A percentile compares a stretch with the other conserved stretches of the same genome.
phyloP scores from a whole-genome alignment of 2,113 vertebrate genomes.

The Archilochus colubris region DNA sequence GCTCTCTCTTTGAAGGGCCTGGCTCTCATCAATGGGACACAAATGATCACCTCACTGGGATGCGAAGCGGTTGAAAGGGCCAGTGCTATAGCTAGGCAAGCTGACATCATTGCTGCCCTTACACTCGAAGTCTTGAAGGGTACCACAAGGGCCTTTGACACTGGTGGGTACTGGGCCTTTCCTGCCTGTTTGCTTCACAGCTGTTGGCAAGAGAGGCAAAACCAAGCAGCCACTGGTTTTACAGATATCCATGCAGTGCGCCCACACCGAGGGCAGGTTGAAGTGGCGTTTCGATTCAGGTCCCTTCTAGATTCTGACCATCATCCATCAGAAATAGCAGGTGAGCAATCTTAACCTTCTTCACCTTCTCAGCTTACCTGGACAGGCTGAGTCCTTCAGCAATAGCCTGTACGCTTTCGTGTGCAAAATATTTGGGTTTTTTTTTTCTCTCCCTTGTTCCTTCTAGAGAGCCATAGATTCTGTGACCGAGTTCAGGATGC shows the following conservation, averaged over 20 bases:
- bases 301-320: constrained; percentile 97
- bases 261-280: constrained; percentile 91
- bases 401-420: neutral
- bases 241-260: constrained; percentile 92
- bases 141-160: constrained; percentile 96
- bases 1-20: constrained; percentile 82
- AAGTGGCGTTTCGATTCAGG: constrained; percentile 94
- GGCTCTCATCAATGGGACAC: constrained; percentile 96
- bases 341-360: constrained; percentile 66
- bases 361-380: neutral
- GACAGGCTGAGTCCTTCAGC: neutral
- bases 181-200: neutral
- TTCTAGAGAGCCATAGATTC: constrained; percentile 94
- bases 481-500: constrained; percentile 97
- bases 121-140: constrained; percentile 97
- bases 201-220: neutral
- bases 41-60: constrained; percentile 98
- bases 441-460: neutral
- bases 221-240: neutral
- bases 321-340: constrained; percentile 96
- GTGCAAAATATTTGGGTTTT: neutral
- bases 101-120: constrained; percentile 94
- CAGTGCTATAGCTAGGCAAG: constrained; percentile 88
- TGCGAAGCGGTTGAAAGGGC: constrained; percentile 95
- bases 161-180: constrained; percentile 78